Base-by-base conservation (phyloP, 2,797 vertebrate species). In the Danio aesculapii region DNA sequence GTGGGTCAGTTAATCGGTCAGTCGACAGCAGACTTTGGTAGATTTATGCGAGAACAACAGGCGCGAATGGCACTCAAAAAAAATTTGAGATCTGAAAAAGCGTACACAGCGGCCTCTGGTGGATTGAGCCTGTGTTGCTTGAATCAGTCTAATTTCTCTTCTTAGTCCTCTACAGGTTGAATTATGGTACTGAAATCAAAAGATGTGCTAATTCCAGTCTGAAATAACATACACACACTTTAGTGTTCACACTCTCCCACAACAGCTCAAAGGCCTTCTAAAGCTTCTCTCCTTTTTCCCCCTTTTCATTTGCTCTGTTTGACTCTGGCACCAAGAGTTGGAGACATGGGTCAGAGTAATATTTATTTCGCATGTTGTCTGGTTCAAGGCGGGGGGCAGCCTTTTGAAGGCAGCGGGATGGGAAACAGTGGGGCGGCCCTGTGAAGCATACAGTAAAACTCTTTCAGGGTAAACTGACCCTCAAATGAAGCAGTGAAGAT, bases 341-440 rank as follows among this genome's bases (percentile, higher is more conserved):
- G 41, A 89, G 90, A 91, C 91, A 93, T 88, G 91, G 92, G 91
- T 93, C 90, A 93, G 85, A 91, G 93, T 94, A 93, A 94, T 94
- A 93, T 94, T 94, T 94, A 92, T 93, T 93, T 92, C 85, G 88
- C 85, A 86, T 92, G 90, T 92, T 93, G 82, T 70, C 82, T 90
- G 90, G 87, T 89, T 84, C 84, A 85, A 91, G 87, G 86, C 86
- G 85, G 91, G 89, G 86, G 86, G 88, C 70, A 57, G 78, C 84
- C 89, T 79, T 94, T 93, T 94, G 92, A 94, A 94, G 90, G 86
- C 88, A 59, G 78, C 83, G 85, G 80, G 84, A 83, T 75, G 57
- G 86, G 81, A 84, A 88, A 83, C 77, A 85, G 79, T 81, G 68
- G 68, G 85, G 83, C 79, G 75, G 79, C 84, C 86, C 82, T 74